Evolutionary conservation across 2,888 invertebrate species (phyloP).

Genomic region (Epirrhoe tristata): DNA sequence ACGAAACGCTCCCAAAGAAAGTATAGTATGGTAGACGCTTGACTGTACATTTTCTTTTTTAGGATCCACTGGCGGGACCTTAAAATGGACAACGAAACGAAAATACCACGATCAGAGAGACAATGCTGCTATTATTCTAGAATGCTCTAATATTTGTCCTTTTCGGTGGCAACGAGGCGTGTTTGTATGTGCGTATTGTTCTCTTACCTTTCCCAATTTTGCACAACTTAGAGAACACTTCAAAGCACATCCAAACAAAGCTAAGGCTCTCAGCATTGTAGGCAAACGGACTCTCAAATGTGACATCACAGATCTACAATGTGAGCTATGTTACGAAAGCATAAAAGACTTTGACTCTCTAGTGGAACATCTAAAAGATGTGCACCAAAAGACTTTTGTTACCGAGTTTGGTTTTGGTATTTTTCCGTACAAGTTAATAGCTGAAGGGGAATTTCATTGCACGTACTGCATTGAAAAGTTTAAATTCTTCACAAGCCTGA

Average conservation of each 20-base stretch:
- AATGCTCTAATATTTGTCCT: slow-evolving; percentile 73
- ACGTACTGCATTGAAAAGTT: slow-evolving; percentile 65
- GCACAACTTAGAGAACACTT: slow-evolving; percentile 61
- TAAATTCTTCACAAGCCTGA: slow-evolving; percentile 68
- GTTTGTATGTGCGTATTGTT: slow-evolving; percentile 71
- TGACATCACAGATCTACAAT: slow-evolving; percentile 67
- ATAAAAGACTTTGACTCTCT: slow-evolving; percentile 60
- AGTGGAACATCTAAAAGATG: slow-evolving; percentile 61
- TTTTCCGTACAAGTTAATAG: slow-evolving; percentile 60
- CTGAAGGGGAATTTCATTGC: slow-evolving; percentile 61
- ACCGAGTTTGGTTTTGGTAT: slow-evolving; percentile 64
- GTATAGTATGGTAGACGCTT: slow-evolving; percentile 38
- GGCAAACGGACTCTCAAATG: slow-evolving; percentile 57
- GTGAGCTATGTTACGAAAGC: slow-evolving; percentile 61
- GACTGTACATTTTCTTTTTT: slow-evolving; percentile 71
- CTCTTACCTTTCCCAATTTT: slow-evolving; percentile 67
- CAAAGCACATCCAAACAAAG: slow-evolving; percentile 59
- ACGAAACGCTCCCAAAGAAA: background rate
- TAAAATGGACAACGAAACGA: slow-evolving; percentile 71
- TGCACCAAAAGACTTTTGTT: slow-evolving; percentile 64
- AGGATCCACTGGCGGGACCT: slow-evolving; percentile 62
- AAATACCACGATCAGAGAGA: slow-evolving; percentile 74
- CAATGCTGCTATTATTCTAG: slow-evolving; percentile 73
- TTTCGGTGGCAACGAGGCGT: slow-evolving; percentile 74
- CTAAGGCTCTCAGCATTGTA: slow-evolving; percentile 48